Conservation (phyloP, 2,888 invertebrate genomes). For the Proisotoma minuta region DNA sequence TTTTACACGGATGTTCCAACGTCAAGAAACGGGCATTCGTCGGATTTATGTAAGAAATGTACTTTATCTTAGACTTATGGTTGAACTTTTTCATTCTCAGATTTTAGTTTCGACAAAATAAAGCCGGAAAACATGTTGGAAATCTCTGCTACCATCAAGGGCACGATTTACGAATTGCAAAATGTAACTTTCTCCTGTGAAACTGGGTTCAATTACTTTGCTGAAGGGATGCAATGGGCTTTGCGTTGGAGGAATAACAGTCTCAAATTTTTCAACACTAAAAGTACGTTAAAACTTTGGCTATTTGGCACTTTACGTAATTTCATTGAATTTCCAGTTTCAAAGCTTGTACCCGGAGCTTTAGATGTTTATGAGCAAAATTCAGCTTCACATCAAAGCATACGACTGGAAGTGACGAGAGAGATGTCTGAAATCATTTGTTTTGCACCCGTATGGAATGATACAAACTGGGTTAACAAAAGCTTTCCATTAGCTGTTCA, state of each 20-base stretch:
- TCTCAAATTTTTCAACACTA: conserved; percentile 21
- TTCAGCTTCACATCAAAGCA: conserved; percentile 7
- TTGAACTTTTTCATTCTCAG: conserved; percentile 7
- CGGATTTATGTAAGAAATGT: conserved; percentile 28
- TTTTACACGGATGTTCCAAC: conserved; percentile 37
- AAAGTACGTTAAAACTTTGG: too few relatives aligned
- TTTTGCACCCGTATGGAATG: conserved; percentile 46
- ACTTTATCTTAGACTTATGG: not conserved
- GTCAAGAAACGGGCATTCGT: conserved; percentile 18
- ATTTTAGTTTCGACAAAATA: conserved; percentile 32
- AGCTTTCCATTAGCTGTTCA: conserved; percentile 18
- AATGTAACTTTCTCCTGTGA: conserved; percentile 28
- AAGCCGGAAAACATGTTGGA: conserved; percentile 28
- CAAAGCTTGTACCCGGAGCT: not conserved
- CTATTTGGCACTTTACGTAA: too few relatives aligned
- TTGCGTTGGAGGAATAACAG: conserved; percentile 29
- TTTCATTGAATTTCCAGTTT: too few relatives aligned
- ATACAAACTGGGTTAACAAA: conserved; percentile 36
- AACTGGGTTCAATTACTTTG: conserved; percentile 26
- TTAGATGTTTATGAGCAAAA: not conserved
- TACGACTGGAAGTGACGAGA: conserved; percentile 12
- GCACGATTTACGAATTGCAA: conserved; percentile 28
- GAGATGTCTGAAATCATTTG: conserved; percentile 40
- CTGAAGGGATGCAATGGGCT: conserved; percentile 34
- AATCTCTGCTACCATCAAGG: conserved; percentile 11